Evolutionary conservation across 2,888 invertebrate genomes (phyloP).

Genomic region (Meta bourneti): DNA sequence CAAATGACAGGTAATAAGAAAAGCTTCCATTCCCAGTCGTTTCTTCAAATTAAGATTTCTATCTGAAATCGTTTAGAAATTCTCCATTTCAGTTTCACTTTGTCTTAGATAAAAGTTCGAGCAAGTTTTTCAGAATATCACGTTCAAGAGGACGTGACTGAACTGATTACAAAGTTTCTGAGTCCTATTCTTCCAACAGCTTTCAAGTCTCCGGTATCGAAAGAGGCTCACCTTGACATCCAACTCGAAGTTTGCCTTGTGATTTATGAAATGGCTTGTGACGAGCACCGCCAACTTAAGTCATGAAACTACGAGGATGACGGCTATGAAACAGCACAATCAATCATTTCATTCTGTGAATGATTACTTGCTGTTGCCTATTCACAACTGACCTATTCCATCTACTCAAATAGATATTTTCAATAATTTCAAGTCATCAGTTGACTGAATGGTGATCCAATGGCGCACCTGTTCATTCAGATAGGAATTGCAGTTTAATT

Average conservation of each 20-base stretch:
- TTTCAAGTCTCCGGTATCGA: background rate
- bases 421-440: background rate
- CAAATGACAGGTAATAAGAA: too few species aligned
- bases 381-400: background rate
- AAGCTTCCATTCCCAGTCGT: too few species aligned
- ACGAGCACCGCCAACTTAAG: background rate
- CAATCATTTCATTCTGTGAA: background rate
- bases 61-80: too few species aligned
- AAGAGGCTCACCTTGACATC: conserved; percentile 56
- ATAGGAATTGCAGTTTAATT: too few species aligned
- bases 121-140: background rate
- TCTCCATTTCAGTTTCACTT: background rate
- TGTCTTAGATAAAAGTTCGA: background rate
- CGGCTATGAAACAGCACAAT: background rate
- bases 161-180: background rate
- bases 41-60: too few species aligned
- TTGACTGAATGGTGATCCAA: background rate
- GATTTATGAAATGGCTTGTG: conserved; percentile 18
- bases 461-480: too few species aligned
- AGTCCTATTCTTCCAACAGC: background rate
- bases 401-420: background rate
- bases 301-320: background rate
- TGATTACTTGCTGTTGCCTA: background rate
- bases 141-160: background rate
- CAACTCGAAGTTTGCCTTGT: conserved; percentile 20